phyloP scores from a whole-genome alignment of 2,888 invertebrate species.

The Tuta absoluta region DNA sequence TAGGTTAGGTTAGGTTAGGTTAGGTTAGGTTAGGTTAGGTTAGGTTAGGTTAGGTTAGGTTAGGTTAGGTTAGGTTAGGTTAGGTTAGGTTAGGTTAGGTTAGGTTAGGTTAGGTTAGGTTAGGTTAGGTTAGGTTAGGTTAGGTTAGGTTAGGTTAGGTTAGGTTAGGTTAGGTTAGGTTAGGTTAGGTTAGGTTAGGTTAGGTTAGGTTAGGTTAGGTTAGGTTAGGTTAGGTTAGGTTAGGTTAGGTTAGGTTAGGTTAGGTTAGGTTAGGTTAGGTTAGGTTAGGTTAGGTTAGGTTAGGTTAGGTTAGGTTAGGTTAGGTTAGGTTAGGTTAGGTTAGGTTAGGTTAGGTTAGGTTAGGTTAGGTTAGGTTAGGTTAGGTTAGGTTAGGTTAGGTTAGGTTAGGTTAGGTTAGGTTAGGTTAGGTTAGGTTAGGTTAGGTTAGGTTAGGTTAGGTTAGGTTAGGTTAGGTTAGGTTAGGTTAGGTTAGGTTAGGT shows the following conservation, averaged over 20 bases:
- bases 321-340: conserved; percentile 31
- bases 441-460: conserved; percentile 35
- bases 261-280: conserved; percentile 31
- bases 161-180: too few relatives aligned
- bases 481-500: conserved; percentile 42
- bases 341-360: conserved; percentile 36
- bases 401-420: conserved; percentile 31
- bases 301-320: conserved; percentile 35
- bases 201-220: conserved; percentile 35
- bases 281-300: conserved; percentile 28
- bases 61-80: too few relatives aligned
- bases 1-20: too few relatives aligned
- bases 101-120: too few relatives aligned
- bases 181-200: too few relatives aligned
- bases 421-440: conserved; percentile 27
- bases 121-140: too few relatives aligned
- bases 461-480: conserved; percentile 39
- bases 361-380: conserved; percentile 33
- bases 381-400: conserved; percentile 35
- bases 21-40: too few relatives aligned
- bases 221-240: conserved; percentile 26
- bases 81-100: too few relatives aligned
- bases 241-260: conserved; percentile 37
- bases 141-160: too few relatives aligned
- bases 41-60: too few relatives aligned